phyloP scores from a whole-genome alignment of 2,888 invertebrate genomes.

The Temnothorax rugatulus region DNA sequence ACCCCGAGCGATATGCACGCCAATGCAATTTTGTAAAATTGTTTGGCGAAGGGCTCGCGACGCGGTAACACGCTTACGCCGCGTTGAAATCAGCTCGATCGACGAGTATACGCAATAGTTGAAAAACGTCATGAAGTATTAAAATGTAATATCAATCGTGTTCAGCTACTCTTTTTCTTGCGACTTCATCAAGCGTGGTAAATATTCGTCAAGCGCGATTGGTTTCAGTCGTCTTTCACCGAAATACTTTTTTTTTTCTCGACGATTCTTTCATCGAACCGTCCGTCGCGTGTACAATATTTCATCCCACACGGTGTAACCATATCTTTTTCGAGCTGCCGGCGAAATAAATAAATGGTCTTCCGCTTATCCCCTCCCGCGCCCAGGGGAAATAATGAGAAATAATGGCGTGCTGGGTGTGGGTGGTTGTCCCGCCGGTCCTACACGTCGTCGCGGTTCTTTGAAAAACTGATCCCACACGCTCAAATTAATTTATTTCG shows the following conservation, averaged over 20 bases:
- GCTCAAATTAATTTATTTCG: constrained; percentile 56
- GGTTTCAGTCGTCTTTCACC: neutral
- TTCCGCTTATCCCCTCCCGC: constrained; percentile 49
- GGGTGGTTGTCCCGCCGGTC: constrained; percentile 53
- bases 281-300: constrained; percentile 43
- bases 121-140: neutral
- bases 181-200: neutral
- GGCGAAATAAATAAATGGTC: constrained; percentile 54
- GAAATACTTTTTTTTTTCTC: neutral
- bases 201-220: constrained; percentile 7
- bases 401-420: constrained; percentile 47
- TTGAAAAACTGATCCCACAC: constrained; percentile 52
- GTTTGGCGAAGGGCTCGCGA: constrained; percentile 27
- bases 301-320: constrained; percentile 42
- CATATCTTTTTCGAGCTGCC: constrained; percentile 54
- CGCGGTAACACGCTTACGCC: constrained; percentile 10
- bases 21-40: constrained; percentile 45
- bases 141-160: constrained; percentile 17
- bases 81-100: neutral
- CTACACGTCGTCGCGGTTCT: constrained; percentile 51
- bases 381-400: constrained; percentile 55
- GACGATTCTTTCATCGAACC: constrained; percentile 9
- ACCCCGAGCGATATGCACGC: constrained; percentile 27
- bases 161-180: neutral
- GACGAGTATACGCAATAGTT: neutral